phyloP scores from a whole-genome alignment of 2,113 vertebrate genomes.

The Catagonus wagneri region DNA sequence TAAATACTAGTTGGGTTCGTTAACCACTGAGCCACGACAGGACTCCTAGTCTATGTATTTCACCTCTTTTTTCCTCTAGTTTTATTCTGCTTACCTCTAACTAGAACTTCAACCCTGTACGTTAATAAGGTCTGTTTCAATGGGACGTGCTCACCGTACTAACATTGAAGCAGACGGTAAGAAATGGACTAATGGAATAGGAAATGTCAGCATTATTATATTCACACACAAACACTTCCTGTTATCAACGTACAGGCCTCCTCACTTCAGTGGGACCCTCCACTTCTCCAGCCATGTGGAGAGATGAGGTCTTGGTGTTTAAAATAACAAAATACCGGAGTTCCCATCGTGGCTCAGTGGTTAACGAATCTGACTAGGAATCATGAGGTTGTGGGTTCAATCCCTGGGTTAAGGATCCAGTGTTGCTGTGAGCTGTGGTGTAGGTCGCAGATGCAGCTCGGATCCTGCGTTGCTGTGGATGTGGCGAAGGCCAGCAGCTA shows the following conservation, averaged over 20 bases:
- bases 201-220: accelerated
- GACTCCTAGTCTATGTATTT: not conserved
- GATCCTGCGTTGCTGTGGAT: too few relatives aligned
- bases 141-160: not conserved
- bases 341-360: too few relatives aligned
- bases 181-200: not conserved
- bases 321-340: not conserved
- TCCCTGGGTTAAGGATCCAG: too few relatives aligned
- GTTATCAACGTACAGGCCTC: not conserved
- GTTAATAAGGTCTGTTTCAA: not conserved
- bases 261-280: not conserved
- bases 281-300: not conserved
- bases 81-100: conserved; percentile 26
- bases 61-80: not conserved
- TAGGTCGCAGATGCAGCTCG: too few relatives aligned
- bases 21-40: too few relatives aligned
- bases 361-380: too few relatives aligned
- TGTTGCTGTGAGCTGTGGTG: too few relatives aligned
- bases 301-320: not conserved
- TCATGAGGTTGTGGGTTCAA: too few relatives aligned
- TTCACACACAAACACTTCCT: not conserved
- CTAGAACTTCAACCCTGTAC: not conserved
- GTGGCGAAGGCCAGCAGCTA: too few relatives aligned
- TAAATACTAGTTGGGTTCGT: too few relatives aligned
- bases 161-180: not conserved